A percentile compares a stretch with the other conserved stretches of the same genome.
phyloP scores from a whole-genome alignment of 2,113 vertebrate species.

The Chitala chitala region DNA sequence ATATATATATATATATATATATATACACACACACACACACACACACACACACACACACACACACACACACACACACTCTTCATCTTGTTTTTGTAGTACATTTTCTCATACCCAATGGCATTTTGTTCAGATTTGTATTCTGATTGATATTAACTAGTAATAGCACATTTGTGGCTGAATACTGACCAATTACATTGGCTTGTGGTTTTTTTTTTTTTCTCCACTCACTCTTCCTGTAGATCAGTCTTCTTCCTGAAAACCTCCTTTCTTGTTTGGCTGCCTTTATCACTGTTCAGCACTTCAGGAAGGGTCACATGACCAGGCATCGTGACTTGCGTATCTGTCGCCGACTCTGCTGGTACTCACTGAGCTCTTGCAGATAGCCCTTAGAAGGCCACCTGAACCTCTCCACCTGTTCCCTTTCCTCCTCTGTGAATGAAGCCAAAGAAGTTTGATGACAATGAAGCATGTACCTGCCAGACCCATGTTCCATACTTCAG shows the following conservation, averaged over 20 bases:
- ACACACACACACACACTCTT: too few species aligned
- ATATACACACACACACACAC: too few species aligned
- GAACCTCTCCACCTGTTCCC: constrained; percentile 82
- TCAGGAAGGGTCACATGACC: constrained; percentile 72
- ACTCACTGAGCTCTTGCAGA: constrained; percentile 90
- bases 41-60: too few species aligned
- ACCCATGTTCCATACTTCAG: neutral
- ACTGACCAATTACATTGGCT: neutral
- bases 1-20: too few species aligned
- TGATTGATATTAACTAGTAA: neutral
- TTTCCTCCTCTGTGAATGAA: constrained; percentile 76
- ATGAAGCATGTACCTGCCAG: neutral
- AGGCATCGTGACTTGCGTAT: constrained; percentile 81
- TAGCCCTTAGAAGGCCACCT: constrained; percentile 89
- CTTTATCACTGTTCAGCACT: neutral
- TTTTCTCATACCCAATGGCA: too few species aligned
- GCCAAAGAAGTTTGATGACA: neutral
- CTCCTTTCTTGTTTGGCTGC: neutral
- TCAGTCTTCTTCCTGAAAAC: neutral
- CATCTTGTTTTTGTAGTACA: too few species aligned
- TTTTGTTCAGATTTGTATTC: neutral
- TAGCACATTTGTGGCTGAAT: too few species aligned
- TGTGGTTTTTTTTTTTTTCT: neutral
- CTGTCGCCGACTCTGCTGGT: constrained; percentile 83
- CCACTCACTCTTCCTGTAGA: neutral